Percentiles rank a stretch among this genome's conserved stretches.
These are phyloP conservation scores for Patagioenas fasciata DNA, from an alignment of 2,113 vertebrate genomes.

Conservation along the genomic window DNA sequence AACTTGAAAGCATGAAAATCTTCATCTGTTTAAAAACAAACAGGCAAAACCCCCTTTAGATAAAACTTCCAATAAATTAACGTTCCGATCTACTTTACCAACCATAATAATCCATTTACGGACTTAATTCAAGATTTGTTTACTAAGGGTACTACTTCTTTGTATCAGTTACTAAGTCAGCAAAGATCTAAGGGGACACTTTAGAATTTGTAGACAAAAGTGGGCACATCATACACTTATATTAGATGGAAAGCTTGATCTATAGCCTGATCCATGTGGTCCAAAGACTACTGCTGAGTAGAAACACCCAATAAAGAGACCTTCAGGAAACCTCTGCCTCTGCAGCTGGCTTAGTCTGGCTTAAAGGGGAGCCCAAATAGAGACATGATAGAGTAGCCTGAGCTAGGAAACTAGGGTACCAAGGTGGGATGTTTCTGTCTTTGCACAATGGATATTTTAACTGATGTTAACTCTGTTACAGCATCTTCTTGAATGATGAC, in stretches of 20 bases:
- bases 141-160: not conserved
- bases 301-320: not conserved
- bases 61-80: not conserved
- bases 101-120: not conserved
- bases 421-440: not conserved
- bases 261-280: not conserved
- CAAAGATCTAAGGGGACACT: not conserved
- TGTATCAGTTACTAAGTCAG: not conserved
- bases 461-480: not conserved
- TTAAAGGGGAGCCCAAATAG: accelerated
- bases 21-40: not conserved
- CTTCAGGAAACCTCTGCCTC: not conserved
- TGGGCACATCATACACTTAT: not conserved
- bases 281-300: not conserved
- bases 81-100: not conserved
- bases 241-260: not conserved
- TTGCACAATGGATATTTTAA: not conserved
- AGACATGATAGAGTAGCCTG: not conserved
- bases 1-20: not conserved
- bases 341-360: not conserved
- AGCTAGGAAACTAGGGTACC: not conserved
- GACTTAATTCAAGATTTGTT: not conserved
- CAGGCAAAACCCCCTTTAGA: not conserved
- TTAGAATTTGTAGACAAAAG: not conserved
- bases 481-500: not conserved